A percentile compares a stretch with the other conserved stretches of the same genome.
These are phyloP conservation scores for Ptiloglossa arizonensis DNA, from an alignment of 1,140 invertebrate genomes.

Conservation along the genomic window DNA sequence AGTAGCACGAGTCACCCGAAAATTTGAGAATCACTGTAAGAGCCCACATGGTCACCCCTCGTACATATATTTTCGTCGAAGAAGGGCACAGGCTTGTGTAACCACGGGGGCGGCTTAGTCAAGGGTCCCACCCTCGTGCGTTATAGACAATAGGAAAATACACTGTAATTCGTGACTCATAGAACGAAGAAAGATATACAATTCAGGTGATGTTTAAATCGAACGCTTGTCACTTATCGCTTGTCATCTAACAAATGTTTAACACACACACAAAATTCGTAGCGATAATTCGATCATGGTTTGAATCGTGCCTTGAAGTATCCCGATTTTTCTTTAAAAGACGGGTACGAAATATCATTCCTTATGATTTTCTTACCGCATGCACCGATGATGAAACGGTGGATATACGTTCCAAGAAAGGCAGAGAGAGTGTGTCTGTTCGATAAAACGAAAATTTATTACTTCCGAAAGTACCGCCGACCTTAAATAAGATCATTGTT, in stretches of 20 bases:
- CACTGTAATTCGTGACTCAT: conserved; percentile 58
- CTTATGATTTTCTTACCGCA: conserved; percentile 13
- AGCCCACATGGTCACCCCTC: conserved; percentile 44
- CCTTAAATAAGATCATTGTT: conserved; percentile 46
- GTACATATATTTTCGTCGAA: conserved; percentile 28
- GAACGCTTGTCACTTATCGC: background rate
- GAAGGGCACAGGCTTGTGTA: conserved; percentile 8
- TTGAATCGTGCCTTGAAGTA: background rate
- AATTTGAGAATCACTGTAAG: conserved; percentile 49
- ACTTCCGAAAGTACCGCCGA: conserved; percentile 22
- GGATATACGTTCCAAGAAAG: conserved; percentile 9
- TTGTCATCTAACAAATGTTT: background rate
- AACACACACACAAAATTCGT: too few species aligned
- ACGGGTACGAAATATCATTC: background rate
- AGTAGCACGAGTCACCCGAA: background rate
- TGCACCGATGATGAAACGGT: background rate
- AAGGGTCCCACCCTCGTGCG: conserved; percentile 49
- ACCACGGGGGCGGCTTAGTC: conserved; percentile 14
- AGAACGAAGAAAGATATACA: conserved; percentile 22
- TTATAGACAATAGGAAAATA: conserved; percentile 55
- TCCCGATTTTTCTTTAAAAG: background rate
- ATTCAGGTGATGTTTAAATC: background rate
- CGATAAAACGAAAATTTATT: conserved; percentile 47
- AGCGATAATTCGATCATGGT: too few species aligned
- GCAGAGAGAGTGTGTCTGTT: background rate